Base-by-base conservation (phyloP, 2,888 invertebrate genomes). In the Drosophila kanekoi region DNA sequence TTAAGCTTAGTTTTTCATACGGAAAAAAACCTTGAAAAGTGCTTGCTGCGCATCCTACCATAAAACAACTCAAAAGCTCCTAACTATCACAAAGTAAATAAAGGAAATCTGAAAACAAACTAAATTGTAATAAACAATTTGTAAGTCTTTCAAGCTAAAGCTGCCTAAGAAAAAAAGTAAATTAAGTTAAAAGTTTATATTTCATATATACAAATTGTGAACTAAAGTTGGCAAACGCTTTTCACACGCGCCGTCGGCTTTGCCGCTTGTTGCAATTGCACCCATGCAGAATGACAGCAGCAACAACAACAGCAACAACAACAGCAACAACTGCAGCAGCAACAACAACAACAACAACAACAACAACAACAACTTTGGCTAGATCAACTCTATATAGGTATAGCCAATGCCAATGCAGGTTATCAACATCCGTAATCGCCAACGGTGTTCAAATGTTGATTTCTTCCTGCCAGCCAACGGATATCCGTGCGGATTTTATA, bases 401-500 rank as follows among this genome's bases (percentile, higher is more conserved):
- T 59, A 78, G 78, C 80, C 78, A 74, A 70, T 73, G 82, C 80
- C 80, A 80, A 73, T 61, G 77, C 83, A 83, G 69, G 88, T 75
- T 85, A 85, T 87, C 87, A 77, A 81, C 84, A 87, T 85, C 84
- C 87, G 87, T 85, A 74, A 81, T 71, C 72, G 85, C 68, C 85
- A 72, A 87, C 85, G 84, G 81, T 88, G 88, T 72, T 84, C 89
- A 88, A 89, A 89, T 89, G 89, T 88, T 89, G 88, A 88, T 89
- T 85, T 88, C 88, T 88, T 88, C 88, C 89, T 89, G 88, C 86
- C 84, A 75, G 76, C 72, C 72, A 90, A 78, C 90, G 90, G 90
- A 90, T 90, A 89, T 90, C 90, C 90, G 90, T 89, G 89, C 86
- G 86, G 85, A 88, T 86, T 87, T 86, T 81, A 86, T 75, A 83